Evolutionary conservation across 1,140 invertebrate genomes (phyloP), one percentile per base, ranked within the genome.

Genomic region (Drosophila pallidifrons): DNA sequence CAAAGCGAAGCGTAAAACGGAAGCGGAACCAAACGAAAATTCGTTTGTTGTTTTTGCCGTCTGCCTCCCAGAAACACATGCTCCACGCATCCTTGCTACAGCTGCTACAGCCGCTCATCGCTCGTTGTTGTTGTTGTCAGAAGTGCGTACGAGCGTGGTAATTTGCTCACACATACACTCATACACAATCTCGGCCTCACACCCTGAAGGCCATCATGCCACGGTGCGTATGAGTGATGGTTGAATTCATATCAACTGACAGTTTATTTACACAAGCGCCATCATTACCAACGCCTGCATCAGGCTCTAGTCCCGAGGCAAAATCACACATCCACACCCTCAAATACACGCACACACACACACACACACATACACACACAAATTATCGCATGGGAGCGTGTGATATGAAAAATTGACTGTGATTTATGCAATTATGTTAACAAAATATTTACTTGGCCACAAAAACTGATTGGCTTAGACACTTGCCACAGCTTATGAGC

Each of bases 401-500:
- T 75, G 71, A 67, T 69, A 76, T 87, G 79, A 86, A 86, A 86
- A 86, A 86, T 87, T 86, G 82, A 87, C 82, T 86, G 82, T 74
- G 82, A 86, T 86, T 86, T 86, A 86, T 86, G 82, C 82, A 86
- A 86, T 87, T 87, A 82, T 86, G 79, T 86, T 86, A 86, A 86
- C 82, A 87, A 86, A 86, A 86, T 87, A 86, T 86, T 86, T 86
- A 82, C 82, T 86, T 79, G 72, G 66, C 82, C 82, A 68, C 82
- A 82, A 76, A 25, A 69, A 63, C 58, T 86, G 79, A 86, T 87
- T 81, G 79, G 76, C 54, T 46, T 43, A 72, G 67, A 70, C 72
- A 64, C 66, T 51, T 57, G 67, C 16, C 72, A 15, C 65, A 47
- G 61, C 58, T 45, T 55, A 47, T 58, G 5, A 58, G 25, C 64